A percentile compares a stretch with the other conserved stretches of the same genome.
phyloP scores from a whole-genome alignment of 2,113 vertebrate genomes.

The Anarrhichthys ocellatus region DNA sequence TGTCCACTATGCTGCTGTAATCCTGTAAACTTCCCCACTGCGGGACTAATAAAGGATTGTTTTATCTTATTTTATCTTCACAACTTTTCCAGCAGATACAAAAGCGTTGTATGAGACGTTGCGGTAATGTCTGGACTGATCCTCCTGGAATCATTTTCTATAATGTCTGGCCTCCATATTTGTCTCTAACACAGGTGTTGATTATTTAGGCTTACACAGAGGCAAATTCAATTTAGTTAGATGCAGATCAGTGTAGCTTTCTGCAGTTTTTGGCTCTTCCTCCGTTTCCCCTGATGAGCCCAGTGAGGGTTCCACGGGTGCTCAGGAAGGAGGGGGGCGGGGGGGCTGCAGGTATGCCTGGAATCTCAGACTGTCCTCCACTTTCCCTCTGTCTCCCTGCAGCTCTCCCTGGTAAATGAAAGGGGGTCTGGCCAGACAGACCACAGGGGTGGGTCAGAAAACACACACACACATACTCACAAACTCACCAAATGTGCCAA shows the following conservation, averaged over 20 bases:
- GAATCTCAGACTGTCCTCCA: slow-evolving; percentile 79
- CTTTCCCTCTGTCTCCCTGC: slow-evolving; percentile 68
- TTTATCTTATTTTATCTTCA: too few species aligned
- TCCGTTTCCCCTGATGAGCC: slow-evolving; percentile 62
- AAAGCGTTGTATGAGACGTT: not conserved
- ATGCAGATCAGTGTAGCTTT: slow-evolving; percentile 30
- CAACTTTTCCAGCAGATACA: not conserved
- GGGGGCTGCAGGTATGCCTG: slow-evolving; percentile 72
- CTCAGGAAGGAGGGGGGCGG: slow-evolving; percentile 64
- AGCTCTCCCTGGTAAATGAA: slow-evolving; percentile 67
- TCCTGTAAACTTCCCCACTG: too few species aligned
- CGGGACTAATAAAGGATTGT: too few species aligned
- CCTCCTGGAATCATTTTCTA: not conserved
- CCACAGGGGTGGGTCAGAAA: slow-evolving; percentile 45
- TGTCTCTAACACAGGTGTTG: not conserved
- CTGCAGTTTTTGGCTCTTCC: slow-evolving; percentile 33
- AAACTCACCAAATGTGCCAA: slow-evolving; percentile 49
- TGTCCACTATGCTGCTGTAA: too few species aligned
- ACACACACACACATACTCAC: slow-evolving; percentile 31
- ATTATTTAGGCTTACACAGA: not conserved
- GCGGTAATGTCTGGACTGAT: not conserved
- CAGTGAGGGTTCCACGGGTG: slow-evolving; percentile 68
- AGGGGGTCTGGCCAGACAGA: slow-evolving; percentile 65
- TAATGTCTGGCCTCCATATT: not conserved
- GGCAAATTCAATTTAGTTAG: slow-evolving; percentile 7